Evolutionary conservation across 1,140 invertebrate species (phyloP), one percentile per base, ranked within the genome.

Genomic region (Cydia strobilella): DNA sequence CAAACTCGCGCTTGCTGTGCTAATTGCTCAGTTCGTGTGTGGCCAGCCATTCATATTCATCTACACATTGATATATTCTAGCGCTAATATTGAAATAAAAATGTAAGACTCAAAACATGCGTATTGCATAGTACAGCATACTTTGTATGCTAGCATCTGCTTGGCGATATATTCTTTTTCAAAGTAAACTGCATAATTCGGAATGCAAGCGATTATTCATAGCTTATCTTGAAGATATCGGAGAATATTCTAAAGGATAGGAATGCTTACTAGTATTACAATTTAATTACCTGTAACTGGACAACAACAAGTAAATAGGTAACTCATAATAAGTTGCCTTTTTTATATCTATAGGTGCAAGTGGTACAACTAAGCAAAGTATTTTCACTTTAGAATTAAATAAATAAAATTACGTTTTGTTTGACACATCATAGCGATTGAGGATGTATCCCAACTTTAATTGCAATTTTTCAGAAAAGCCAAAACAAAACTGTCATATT

Each of bases 11-110:
- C 54, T 23, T 23, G 20, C 54, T 59, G 54, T 59, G 54, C n/a
- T 59, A 59, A 59, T 66, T 66, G 25, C 25, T 66, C 5, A 35
- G 27, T 35, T 66, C 27, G 63, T 35, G 63, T 66, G 63, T 66
- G 63, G 63, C 25, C 62, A 63, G 62, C 9, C 51, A 59, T 59
- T 20, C 54, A 59, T 59, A 59, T 59, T 59, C 9, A 59, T 23
- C 54, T 59, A 59, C 18, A 20, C 51, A 15, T 20, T 1, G n/a
- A 59, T 59, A 59, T 23, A 10, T 59, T 23, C 54, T 59, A 59
- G 54, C n/a, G 7, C 9, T 59, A 59, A n/a, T 59, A 59, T 9
- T 23, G n/a, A 20, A 23, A 23, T 59, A 23, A 20, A 59, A 23
- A 23, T 23, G 54, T 23, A 7, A 59, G 0, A 59, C 18, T 23